Evolutionary conservation across 2,888 invertebrate species (phyloP).

Genomic region (Cephus sareptanus): DNA sequence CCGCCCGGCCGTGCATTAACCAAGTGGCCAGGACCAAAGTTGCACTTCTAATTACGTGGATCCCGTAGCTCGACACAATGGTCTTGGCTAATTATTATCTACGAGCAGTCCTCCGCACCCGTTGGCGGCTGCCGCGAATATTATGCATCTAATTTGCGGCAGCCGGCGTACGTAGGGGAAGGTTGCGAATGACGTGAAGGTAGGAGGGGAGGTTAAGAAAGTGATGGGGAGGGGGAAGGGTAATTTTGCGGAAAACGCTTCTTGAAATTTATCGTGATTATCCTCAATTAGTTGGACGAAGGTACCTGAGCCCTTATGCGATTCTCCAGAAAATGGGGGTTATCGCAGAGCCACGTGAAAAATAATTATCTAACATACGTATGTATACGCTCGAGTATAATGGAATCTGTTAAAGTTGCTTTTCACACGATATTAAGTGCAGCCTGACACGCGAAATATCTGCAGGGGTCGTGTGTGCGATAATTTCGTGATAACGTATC

Average conservation of each 20-base stretch:
- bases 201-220: too few relatives aligned
- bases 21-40: constrained; percentile 16
- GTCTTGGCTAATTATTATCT: constrained; percentile 29
- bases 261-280: background rate
- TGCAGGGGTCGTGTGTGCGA: background rate
- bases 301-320: background rate
- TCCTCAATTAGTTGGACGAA: background rate
- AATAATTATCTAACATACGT: too few relatives aligned
- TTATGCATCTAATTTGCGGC: constrained; percentile 28
- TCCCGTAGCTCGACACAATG: constrained; percentile 15
- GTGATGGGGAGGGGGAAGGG: background rate
- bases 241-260: background rate
- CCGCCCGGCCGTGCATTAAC: background rate
- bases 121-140: constrained; percentile 26
- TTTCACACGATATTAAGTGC: background rate
- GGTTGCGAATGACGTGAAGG: background rate
- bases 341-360: background rate
- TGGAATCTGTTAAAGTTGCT: background rate
- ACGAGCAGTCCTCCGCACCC: constrained; percentile 23
- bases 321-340: background rate
- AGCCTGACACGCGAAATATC: background rate
- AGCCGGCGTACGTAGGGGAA: constrained; percentile 14
- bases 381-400: background rate
- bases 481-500: background rate
- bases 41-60: constrained; percentile 27